A percentile compares a stretch with the other conserved stretches of the same genome.
These are phyloP conservation scores for Polypterus bichir DNA, from an alignment of 2,113 vertebrate genomes.

Conservation along the genomic window DNA sequence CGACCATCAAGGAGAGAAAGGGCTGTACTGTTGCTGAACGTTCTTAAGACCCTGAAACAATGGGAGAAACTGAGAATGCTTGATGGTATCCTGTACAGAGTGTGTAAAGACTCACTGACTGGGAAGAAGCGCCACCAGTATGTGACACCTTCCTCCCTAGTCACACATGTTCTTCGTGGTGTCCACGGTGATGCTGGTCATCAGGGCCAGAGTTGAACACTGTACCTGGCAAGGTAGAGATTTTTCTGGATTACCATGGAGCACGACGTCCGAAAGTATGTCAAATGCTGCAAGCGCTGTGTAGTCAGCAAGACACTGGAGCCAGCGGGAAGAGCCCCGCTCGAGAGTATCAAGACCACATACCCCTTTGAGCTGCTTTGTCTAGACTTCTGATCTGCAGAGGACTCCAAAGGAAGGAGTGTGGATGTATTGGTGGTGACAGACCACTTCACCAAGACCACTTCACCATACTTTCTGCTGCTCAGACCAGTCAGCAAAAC, in stretches of 20 bases:
- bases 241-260: too few species aligned
- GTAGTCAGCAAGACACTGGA: constrained; percentile 14
- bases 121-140: neutral
- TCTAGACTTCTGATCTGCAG: constrained; percentile 9
- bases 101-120: constrained; percentile 4
- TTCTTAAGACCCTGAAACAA: constrained; percentile 12
- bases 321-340: neutral
- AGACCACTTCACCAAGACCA: constrained; percentile 17
- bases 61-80: constrained; percentile 8
- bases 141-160: neutral
- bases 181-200: neutral
- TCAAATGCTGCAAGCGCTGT: constrained; percentile 3
- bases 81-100: constrained; percentile 8
- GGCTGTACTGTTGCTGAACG: too few species aligned
- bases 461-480: constrained; percentile 6
- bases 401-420: constrained; percentile 4
- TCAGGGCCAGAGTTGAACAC: too few species aligned
- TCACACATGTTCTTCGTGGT: neutral
- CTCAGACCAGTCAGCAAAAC: constrained; percentile 10
- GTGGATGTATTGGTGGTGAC: constrained; percentile 14
- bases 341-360: constrained; percentile 8
- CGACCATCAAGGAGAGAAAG: constrained; percentile 10
- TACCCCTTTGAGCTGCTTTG: constrained; percentile 3
- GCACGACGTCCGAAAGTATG: neutral
- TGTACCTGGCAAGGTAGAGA: too few species aligned